Conservation (phyloP, 23 tunicate species). For the Styela clava region DNA sequence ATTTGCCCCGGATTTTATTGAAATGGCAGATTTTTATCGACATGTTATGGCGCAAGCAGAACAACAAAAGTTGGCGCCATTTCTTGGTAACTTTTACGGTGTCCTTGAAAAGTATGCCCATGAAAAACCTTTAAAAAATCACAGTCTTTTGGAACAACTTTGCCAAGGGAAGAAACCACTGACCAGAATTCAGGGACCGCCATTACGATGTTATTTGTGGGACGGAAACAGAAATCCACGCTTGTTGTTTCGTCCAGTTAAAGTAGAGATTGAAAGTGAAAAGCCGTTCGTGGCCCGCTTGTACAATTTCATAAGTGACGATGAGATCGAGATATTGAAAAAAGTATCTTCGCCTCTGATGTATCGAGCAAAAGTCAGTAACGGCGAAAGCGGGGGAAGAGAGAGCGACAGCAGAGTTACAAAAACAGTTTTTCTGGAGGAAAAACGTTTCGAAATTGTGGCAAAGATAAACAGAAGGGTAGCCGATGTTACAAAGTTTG, state of each 20-base stretch:
- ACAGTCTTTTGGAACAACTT: not conserved
- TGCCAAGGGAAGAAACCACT: not conserved
- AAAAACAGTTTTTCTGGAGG: not conserved
- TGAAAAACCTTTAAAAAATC: not conserved
- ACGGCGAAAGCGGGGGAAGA: not conserved
- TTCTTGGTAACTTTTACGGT: not conserved
- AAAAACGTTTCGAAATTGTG: not conserved
- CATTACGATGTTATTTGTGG: not conserved
- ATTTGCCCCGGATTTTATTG: not conserved
- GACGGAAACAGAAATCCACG: slow-evolving; percentile 2
- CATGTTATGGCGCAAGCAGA: not conserved
- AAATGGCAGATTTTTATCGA: not conserved
- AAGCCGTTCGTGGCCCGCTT: not conserved
- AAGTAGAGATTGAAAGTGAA: not conserved
- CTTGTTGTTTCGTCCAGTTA: not conserved
- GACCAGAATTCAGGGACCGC: not conserved
- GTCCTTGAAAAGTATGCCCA: not conserved
- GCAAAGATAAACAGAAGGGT: not conserved
- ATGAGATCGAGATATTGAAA: not conserved
- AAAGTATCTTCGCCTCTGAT: not conserved
- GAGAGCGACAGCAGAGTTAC: not conserved
- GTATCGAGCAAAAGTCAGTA: not conserved
- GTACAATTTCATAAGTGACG: not conserved
- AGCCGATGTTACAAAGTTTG: not conserved
- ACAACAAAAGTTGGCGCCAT: not conserved